These are phyloP conservation scores for Monochamus alternatus DNA, from an alignment of 2,888 invertebrate species.

Conservation along the genomic window DNA sequence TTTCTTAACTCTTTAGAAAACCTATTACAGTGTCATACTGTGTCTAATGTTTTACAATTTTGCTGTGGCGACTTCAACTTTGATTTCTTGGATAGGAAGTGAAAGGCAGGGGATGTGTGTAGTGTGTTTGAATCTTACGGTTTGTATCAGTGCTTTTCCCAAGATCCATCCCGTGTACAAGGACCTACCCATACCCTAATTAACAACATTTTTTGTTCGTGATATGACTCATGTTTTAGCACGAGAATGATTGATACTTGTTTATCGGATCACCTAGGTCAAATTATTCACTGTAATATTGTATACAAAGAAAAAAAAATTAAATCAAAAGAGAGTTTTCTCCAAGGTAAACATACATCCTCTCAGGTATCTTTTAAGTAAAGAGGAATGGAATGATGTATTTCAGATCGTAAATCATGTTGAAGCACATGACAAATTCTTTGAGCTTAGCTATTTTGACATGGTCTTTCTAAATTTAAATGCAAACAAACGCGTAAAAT, in stretches of 20 bases:
- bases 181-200: neutral
- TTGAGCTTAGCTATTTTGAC: too few species aligned
- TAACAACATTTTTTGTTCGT: neutral
- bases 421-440: too few species aligned
- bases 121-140: neutral
- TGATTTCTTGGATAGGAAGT: neutral
- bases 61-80: slow-evolving; percentile 2
- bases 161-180: neutral
- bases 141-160: neutral
- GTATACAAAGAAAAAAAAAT: neutral
- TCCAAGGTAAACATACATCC: too few species aligned
- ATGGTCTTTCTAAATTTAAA: neutral
- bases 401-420: too few species aligned
- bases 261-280: neutral
- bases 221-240: neutral
- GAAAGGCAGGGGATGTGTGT: neutral
- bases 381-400: too few species aligned
- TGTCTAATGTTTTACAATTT: neutral
- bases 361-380: too few species aligned
- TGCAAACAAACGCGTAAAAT: neutral
- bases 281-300: neutral
- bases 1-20: neutral
- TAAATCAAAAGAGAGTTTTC: neutral
- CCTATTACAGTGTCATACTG: neutral
- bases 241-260: neutral